These are phyloP conservation scores for Megalurothrips usitatus DNA, from an alignment of 2,888 invertebrate genomes.

Conservation along the genomic window DNA sequence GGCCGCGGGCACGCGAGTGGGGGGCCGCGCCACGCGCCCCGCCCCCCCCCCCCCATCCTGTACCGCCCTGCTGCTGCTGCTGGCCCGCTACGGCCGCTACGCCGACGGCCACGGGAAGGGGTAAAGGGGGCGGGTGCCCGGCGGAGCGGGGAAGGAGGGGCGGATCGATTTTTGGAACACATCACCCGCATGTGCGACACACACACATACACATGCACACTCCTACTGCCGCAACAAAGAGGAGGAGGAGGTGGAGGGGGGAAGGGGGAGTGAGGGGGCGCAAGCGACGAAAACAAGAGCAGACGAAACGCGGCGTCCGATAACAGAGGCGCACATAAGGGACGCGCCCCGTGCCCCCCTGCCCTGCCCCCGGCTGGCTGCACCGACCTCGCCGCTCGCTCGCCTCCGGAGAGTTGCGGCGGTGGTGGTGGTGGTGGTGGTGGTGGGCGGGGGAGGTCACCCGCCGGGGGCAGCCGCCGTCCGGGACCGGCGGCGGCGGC, in stretches of 20 bases:
- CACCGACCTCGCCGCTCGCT: no score
- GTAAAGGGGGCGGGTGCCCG: background rate
- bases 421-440: no score
- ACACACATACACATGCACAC: background rate
- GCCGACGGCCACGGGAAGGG: background rate
- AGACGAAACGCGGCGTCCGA: background rate
- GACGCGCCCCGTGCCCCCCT: background rate
- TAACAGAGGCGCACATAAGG: background rate
- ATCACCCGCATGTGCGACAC: conserved; percentile 17
- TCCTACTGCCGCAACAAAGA: no score
- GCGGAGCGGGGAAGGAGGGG: background rate
- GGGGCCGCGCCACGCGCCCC: background rate
- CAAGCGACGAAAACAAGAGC: conserved; percentile 4
- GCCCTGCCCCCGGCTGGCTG: no score
- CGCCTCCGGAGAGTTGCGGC: no score
- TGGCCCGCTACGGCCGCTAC: background rate
- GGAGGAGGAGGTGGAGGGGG: no score
- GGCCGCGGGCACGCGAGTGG: background rate
- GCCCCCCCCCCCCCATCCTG: background rate
- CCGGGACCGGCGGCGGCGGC: background rate
- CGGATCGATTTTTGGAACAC: conserved; percentile 20
- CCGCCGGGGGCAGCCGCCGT: background rate
- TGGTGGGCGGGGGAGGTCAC: background rate
- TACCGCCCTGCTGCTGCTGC: background rate
- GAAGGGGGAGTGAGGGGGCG: no score